Evolutionary conservation across 2,113 vertebrate genomes (phyloP), one percentile per base, ranked within the genome.

Genomic region (Microcebus lehilahytsara): DNA sequence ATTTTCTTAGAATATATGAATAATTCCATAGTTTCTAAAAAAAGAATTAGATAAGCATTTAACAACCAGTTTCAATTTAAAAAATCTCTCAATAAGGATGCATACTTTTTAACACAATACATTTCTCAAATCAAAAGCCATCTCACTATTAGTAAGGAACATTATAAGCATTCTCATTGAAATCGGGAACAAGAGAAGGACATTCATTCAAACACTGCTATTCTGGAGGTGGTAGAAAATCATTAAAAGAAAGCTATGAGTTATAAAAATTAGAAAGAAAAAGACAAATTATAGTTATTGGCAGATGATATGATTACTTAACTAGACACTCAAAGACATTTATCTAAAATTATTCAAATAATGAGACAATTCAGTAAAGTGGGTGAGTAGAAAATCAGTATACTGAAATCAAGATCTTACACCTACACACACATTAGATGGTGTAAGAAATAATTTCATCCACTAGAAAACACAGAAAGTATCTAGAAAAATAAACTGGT

Each of bases 261-360:
- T 32, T 78, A 91, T 11, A 86, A 91, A 93, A 92, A 71, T 40
- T n/a, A 77, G 23, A 85, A 79, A 92, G 40, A 92, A 56, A 42
- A 87, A 37, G 22, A 16, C 56, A 90, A 93, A 85, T 79, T 75
- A 71, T 0, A 71, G 25, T 12, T 60, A 84, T 17, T 77, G 46
- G 22, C n/a, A 94, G 22, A 84, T 67, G 9, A 95, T 74, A 86
- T 56, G 42, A 89, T 62, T 42, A 25, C 23, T 77, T 87, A 85
- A 51, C 11, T 51, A 34, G 6, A 37, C 79, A 95, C 2, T 58
- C 37, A 74, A 75, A 92, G 40, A 79, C 60, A 51, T 60, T 37
- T 42, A 71, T 37, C 17, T 56, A 80, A 92, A 94, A 69, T 40
- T 66, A 72, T 67, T 77, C 49, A 74, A 69, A 32, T 42, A 87